These are phyloP conservation scores for Lanius ludovicianus DNA, from an alignment of 2,113 vertebrate genomes.

Conservation along the genomic window DNA sequence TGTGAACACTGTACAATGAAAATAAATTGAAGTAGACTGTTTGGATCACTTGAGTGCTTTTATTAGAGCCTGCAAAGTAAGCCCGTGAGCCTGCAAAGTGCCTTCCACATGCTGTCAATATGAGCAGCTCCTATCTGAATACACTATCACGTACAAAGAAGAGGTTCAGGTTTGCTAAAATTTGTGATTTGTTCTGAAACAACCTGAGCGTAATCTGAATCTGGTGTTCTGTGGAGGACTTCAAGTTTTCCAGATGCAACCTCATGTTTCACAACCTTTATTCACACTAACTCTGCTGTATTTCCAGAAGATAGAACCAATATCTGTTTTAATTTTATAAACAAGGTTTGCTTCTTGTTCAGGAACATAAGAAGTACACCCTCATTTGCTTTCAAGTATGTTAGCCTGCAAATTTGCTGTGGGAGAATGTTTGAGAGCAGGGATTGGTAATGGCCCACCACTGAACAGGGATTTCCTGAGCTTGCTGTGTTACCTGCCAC, in stretches of 20 bases:
- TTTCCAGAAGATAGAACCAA: neutral
- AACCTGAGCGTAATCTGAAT: neutral
- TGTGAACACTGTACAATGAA: neutral
- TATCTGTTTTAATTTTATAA: neutral
- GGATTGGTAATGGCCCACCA: no score
- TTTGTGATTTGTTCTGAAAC: neutral
- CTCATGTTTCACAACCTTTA: neutral
- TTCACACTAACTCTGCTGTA: neutral
- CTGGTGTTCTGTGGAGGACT: neutral
- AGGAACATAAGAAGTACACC: accelerated
- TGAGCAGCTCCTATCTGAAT: neutral
- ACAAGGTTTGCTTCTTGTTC: neutral
- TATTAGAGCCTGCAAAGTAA: neutral
- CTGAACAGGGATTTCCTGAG: neutral
- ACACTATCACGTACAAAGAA: neutral
- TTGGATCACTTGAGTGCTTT: neutral
- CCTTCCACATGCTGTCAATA: neutral
- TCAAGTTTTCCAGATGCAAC: neutral
- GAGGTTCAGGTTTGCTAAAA: neutral
- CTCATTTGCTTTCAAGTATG: neutral
- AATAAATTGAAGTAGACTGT: neutral
- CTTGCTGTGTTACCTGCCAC: neutral
- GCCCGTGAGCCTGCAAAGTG: neutral
- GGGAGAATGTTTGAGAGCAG: neutral
- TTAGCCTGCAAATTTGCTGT: neutral